Base-by-base conservation (phyloP, 1,140 invertebrate genomes). In the Anastatus disparis region DNA sequence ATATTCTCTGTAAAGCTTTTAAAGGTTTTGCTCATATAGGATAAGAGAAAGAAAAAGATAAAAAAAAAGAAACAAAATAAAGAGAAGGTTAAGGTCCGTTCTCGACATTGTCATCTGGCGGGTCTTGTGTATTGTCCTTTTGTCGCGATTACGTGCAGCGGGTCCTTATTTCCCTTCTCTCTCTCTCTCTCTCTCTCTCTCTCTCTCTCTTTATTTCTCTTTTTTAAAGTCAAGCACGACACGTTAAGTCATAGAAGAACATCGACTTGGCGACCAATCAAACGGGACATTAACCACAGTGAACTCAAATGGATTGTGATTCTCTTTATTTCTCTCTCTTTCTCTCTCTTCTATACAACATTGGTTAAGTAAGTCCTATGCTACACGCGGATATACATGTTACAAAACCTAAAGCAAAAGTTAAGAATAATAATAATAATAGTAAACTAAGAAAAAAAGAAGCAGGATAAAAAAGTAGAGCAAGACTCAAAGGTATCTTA, bases 201-300 rank as follows among this genome's bases (percentile, higher is more conserved):
- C 50, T 53, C 31, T 24, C 58, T 15, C 55, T n/a, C n/a, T n/a
- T n/a, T n/a, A n/a, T n/a, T n/a, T n/a, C n/a, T n/a, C n/a, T n/a
- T n/a, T n/a, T n/a, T n/a, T n/a, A n/a, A n/a, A n/a, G n/a, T n/a
- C n/a, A n/a, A n/a, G n/a, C n/a, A n/a, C n/a, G n/a, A n/a, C n/a
- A n/a, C n/a, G n/a, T n/a, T n/a, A n/a, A n/a, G n/a, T n/a, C n/a
- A n/a, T n/a, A n/a, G n/a, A n/a, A 64, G 70, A 72, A 72, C 75
- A 73, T 74, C 71, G 69, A 42, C 78, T 74, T 77, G 79, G 74
- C 75, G 75, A 82, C 77, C 78, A 78, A 82, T 82, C 81, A 80
- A 84, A 83, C 82, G 81, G 78, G 78, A 83, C 82, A 84, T 82
- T 84, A 83, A 84, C 83, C 83, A 84, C 83, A 84, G 55, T 42